Percentiles rank a stretch among this genome's conserved stretches.
phyloP scores from a whole-genome alignment of 1,140 invertebrate genomes.

The Procambarus clarkii region DNA sequence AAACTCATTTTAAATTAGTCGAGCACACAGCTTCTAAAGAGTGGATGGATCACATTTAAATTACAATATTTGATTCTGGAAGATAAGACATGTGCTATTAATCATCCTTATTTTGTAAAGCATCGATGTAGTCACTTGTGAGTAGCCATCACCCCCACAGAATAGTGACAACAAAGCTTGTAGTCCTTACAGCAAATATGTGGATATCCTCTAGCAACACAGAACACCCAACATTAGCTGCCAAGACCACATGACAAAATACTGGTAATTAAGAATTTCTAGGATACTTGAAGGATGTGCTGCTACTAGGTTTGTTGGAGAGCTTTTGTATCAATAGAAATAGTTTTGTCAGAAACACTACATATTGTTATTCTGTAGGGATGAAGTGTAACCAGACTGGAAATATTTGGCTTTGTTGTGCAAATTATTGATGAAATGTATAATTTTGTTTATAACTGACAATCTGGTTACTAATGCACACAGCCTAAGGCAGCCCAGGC shows the following conservation, averaged over 20 bases:
- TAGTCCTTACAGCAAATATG: background rate
- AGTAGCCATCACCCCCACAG: conserved; percentile 12
- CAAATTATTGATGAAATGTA: background rate
- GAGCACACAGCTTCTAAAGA: conserved; percentile 33
- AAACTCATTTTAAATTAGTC: conserved; percentile 32
- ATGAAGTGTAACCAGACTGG: conserved; percentile 40
- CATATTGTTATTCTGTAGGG: conserved; percentile 38
- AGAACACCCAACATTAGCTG: background rate
- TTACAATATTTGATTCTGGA: conserved; percentile 54
- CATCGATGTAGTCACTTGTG: conserved; percentile 37
- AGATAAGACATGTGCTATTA: conserved; percentile 34
- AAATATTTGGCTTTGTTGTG: conserved; percentile 8
- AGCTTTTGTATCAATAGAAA: background rate
- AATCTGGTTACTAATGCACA: conserved; percentile 36
- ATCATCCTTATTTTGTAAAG: conserved; percentile 43
- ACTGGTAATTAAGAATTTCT: background rate
- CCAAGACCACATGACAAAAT: background rate
- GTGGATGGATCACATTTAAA: conserved; percentile 54
- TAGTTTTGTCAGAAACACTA: background rate
- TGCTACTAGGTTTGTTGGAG: background rate
- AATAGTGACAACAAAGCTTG: background rate
- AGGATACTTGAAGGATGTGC: background rate
- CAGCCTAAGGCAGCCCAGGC: conserved; percentile 31
- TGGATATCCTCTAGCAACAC: background rate
- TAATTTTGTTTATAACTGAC: background rate